A percentile compares a stretch with the other conserved stretches of the same genome.
phyloP scores from a whole-genome alignment of 2,888 invertebrate genomes.

The Atherix ibis region DNA sequence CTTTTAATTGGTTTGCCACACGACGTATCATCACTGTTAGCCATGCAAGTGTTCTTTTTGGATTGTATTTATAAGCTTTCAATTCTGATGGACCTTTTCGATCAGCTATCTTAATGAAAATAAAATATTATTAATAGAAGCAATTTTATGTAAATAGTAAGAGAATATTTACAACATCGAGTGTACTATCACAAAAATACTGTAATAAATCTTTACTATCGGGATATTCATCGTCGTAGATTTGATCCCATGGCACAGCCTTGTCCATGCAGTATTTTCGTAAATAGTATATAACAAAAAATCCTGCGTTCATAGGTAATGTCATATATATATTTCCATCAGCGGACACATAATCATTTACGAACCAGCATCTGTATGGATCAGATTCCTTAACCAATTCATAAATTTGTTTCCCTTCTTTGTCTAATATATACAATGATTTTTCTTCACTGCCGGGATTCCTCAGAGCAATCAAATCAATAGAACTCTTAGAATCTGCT shows the following conservation, averaged over 20 bases:
- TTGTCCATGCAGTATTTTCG: constrained; percentile 22
- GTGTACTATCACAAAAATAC: constrained; percentile 1
- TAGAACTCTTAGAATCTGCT: no score
- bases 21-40: constrained; percentile 39
- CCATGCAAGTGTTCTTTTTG: constrained; percentile 58
- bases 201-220: constrained; percentile 37
- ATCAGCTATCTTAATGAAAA: constrained; percentile 11
- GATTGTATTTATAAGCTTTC: constrained; percentile 61
- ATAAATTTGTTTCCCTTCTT: neutral
- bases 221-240: constrained; percentile 46
- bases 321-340: neutral
- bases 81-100: constrained; percentile 47
- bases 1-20: neutral
- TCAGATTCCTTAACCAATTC: neutral
- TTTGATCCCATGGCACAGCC: constrained; percentile 52
- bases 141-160: no score
- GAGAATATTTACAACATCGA: no score
- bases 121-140: no score
- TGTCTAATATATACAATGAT: neutral
- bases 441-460: neutral
- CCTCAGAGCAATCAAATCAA: no score
- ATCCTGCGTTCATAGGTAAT: neutral
- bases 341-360: neutral
- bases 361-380: neutral
- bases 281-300: neutral